phyloP scores from a whole-genome alignment of 2,113 vertebrate genomes.

The Dunckerocampus dactyliophorus region DNA sequence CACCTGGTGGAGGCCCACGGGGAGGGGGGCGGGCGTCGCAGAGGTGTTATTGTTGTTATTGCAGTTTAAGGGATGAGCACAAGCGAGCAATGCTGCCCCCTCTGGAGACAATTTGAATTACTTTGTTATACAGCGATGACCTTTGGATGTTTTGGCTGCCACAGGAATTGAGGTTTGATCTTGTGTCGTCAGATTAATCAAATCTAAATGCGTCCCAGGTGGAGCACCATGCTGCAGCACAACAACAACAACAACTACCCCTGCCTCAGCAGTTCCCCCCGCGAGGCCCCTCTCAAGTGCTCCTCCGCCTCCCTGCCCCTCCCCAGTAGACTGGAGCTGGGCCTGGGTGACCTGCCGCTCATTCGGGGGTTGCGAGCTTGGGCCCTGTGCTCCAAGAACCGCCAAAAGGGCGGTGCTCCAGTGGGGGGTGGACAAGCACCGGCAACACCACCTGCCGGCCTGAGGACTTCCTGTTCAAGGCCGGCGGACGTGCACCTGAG shows the following conservation, averaged over 20 bases:
- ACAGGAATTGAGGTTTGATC: neutral
- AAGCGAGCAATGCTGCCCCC: neutral
- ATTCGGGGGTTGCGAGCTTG: slow-evolving; percentile 72
- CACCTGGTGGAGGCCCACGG: slow-evolving; percentile 15
- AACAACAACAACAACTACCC: slow-evolving; percentile 80
- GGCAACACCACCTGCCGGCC: slow-evolving; percentile 20
- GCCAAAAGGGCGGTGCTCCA: slow-evolving; percentile 42
- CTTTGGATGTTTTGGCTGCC: no score
- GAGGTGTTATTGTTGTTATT: neutral
- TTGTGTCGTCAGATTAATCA: slow-evolving; percentile 5
- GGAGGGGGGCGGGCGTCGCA: no score
- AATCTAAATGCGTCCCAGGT: slow-evolving; percentile 54
- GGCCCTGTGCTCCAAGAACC: slow-evolving; percentile 69
- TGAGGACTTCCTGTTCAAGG: slow-evolving; percentile 35
- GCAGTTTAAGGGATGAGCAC: neutral
- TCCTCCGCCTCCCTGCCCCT: slow-evolving; percentile 55
- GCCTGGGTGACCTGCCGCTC: slow-evolving; percentile 64
- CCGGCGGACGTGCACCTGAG: slow-evolving; percentile 53
- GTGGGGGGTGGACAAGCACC: slow-evolving; percentile 41
- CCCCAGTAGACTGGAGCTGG: slow-evolving; percentile 64
- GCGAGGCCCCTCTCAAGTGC: slow-evolving; percentile 62
- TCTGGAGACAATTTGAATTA: neutral
- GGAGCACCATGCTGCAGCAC: slow-evolving; percentile 71
- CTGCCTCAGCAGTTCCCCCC: slow-evolving; percentile 58
- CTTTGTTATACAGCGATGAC: neutral